Base-by-base conservation (phyloP, 2,113 vertebrate genomes). In the Alexandromys fortis region DNA sequence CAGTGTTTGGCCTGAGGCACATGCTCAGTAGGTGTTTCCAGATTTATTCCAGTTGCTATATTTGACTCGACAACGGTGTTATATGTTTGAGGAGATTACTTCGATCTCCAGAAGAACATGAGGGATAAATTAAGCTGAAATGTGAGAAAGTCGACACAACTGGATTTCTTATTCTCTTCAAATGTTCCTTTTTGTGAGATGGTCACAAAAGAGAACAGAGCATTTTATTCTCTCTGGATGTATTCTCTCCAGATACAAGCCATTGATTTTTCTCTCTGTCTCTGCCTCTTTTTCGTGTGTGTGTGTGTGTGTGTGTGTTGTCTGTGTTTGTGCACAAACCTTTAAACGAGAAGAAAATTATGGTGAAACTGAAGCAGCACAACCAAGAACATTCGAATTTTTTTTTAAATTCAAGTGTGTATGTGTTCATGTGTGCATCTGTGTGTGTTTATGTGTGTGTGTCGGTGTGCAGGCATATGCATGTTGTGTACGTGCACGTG, bases 21-120 rank as follows among this genome's bases (percentile, higher is more conserved):
- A 11, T 2, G 0, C 24, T 67, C 9, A 16, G 42, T 28, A n/a
- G 33, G 3, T 33, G 7, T 72, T 94, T 89, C 33, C 75, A 42
- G 19, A 70, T 42, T 65, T 45, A 45, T 12, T 19, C 81, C 47
- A 14, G 14, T 38, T 24, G 73, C 24, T 33, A 3, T 5, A 14
- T 5, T 22, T 12, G 1, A 33, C 38, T 68, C 16, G 0, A 1
- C 16, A 68, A n/a, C 0, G 3, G 67, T 6, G 1, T 4, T 79
- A 24, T 30, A 67, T 93, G 86, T 61, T 72, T 76, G 86, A 92
- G 86, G 3, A 0, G 78, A 79, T 79, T 30, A 28, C 58, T 52
- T 94, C n/a, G 30, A 70, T 94, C 88, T 28, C 13, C 92, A 89
- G 55, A 68, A 94, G 81, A 22, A 38, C 47, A 55, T 24, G 45